phyloP scores from a whole-genome alignment of 2,888 invertebrate genomes.

The Pseudanteris insignis region DNA sequence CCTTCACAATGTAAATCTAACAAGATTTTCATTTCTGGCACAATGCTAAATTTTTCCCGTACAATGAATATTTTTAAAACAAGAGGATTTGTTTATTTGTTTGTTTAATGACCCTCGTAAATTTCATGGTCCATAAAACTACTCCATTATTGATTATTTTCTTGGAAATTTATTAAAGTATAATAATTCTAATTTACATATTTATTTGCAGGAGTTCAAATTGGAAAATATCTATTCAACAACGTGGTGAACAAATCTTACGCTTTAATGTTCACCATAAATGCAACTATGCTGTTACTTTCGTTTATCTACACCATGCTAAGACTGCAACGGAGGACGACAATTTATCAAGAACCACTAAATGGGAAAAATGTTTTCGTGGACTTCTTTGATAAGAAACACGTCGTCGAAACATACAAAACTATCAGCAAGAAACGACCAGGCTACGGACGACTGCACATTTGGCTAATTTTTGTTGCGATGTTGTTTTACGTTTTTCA shows the following conservation, averaged over 20 bases:
- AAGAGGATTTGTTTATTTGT: too few relatives aligned
- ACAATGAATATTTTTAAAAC: too few relatives aligned
- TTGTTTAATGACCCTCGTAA: too few relatives aligned
- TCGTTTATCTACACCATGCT: constrained; percentile 75
- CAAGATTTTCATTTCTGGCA: too few relatives aligned
- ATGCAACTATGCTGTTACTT: constrained; percentile 71
- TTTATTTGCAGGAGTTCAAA: constrained; percentile 23
- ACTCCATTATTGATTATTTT: too few relatives aligned
- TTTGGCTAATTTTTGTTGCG: constrained; percentile 76
- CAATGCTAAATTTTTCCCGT: too few relatives aligned
- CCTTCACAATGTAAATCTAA: too few relatives aligned
- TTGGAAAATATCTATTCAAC: constrained; percentile 71
- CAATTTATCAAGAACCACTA: constrained; percentile 72
- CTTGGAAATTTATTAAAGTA: too few relatives aligned
- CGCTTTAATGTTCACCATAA: constrained; percentile 78
- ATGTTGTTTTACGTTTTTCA: constrained; percentile 86
- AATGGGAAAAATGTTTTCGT: constrained; percentile 70
- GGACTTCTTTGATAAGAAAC: constrained; percentile 79
- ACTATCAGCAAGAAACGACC: constrained; percentile 73
- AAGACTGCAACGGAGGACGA: constrained; percentile 77
- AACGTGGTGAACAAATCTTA: constrained; percentile 74
- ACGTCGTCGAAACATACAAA: constrained; percentile 72
- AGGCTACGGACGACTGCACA: constrained; percentile 71
- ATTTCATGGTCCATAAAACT: too few relatives aligned
- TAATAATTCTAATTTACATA: too few relatives aligned